A percentile compares a stretch with the other conserved stretches of the same genome.
Conservation (phyloP, 2,797 vertebrate genomes). For the Macroramphosus scolopax region DNA sequence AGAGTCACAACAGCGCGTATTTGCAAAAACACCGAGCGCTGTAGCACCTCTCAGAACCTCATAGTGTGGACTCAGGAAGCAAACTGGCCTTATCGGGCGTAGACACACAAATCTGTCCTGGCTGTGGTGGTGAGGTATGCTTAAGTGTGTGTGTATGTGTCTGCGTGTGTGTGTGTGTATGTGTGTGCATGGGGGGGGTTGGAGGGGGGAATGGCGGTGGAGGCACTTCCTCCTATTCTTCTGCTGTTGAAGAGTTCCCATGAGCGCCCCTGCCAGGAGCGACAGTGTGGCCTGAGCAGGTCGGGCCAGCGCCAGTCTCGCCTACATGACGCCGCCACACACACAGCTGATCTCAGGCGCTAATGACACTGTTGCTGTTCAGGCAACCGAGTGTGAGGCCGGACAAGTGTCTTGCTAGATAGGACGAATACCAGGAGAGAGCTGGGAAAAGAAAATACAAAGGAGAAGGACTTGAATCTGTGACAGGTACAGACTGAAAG, state of each 20-base stretch:
- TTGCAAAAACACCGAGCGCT: constrained; percentile 46
- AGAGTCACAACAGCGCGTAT: constrained; percentile 41
- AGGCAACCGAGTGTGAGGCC: constrained; percentile 18
- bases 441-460: constrained; percentile 3
- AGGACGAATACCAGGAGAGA: constrained; percentile 6
- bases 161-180: constrained; percentile 45
- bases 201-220: constrained; percentile 67
- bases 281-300: constrained; percentile 79
- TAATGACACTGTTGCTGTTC: constrained; percentile 27
- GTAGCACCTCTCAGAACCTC: constrained; percentile 62
- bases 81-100: constrained; percentile 85
- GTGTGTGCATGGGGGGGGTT: too few species aligned
- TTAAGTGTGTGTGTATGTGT: constrained; percentile 46
- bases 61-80: constrained; percentile 84
- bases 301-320: constrained; percentile 67
- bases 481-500: constrained; percentile 14
- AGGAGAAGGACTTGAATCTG: constrained; percentile 9
- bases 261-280: constrained; percentile 88
- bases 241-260: constrained; percentile 88
- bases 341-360: constrained; percentile 53
- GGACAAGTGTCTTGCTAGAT: constrained; percentile 3
- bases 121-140: constrained; percentile 79
- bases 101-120: constrained; percentile 81
- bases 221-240: constrained; percentile 98
- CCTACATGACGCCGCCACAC: constrained; percentile 56